Evolutionary conservation across 2,113 vertebrate genomes (phyloP), one percentile per base, ranked within the genome.

Genomic region (Macroglossus sobrinus): DNA sequence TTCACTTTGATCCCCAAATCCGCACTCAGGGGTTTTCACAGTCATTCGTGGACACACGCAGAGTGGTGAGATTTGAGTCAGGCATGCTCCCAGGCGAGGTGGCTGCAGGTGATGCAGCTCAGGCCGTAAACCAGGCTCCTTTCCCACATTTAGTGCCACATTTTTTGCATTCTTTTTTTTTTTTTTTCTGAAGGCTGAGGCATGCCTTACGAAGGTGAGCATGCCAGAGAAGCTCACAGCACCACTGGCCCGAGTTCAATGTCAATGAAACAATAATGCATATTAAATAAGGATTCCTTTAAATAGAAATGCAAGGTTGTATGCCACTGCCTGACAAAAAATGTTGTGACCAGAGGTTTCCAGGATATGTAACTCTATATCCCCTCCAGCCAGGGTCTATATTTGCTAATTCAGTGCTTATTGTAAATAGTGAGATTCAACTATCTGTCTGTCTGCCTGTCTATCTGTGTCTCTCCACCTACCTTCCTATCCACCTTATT

Each of bases 161-260:
- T 2, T 19, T 47, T 40, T 40, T 18, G n/a, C 84, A 40, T 71
- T 28, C 10, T 7, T 7, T 0, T 1, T 16, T 7, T 7, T 0
- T 1, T 16, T 35, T 50, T 33, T 8, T 13, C n/a, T 24, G 16
- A 78, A 10, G 24, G 30, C 74, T 5, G 2, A 15, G 19, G 9
- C 2, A 7, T 16, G 14, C 21, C 75, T 19, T 35, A 1, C 0
- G 0, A 33, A 35, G 57, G 24, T 0, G 2, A 16, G 1, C 1
- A 16, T 26, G 53, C 24, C 4, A 30, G 53, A 38, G 0, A 1
- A n/a, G 21, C 92, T 15, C 3, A 0, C 21, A 8, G 28, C 19
- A 2, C 64, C 0, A 1, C 2, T 11, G 35, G 89, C 75, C 21
- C 4, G 61, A 24, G 61, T 8, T 12, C 63, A 8, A 21, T 4